Percentiles rank a stretch among this genome's conserved stretches.
These are phyloP conservation scores for Ammospiza nelsoni DNA, from an alignment of 2,113 vertebrate species.

Conservation along the genomic window DNA sequence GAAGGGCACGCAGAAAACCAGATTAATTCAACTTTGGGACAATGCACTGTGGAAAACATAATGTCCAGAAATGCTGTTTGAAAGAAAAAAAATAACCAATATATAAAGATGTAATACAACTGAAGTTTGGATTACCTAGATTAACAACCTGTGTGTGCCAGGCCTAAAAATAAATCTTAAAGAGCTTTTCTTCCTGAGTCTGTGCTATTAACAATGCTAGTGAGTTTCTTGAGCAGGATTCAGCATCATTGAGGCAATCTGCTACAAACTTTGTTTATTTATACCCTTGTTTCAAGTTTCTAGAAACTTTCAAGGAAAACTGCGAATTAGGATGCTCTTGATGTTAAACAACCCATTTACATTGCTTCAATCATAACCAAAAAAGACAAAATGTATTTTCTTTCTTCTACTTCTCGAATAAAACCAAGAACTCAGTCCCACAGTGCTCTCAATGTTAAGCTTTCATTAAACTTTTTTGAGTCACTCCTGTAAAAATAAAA, in stretches of 20 bases:
- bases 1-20: background rate
- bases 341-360: background rate
- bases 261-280: background rate
- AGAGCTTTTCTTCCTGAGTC: background rate
- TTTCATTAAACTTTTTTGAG: background rate
- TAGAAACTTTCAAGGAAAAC: background rate
- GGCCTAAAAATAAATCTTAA: background rate
- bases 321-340: background rate
- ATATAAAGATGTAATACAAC: background rate
- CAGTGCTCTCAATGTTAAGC: background rate
- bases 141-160: background rate
- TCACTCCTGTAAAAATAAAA: background rate
- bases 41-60: background rate
- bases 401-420: background rate
- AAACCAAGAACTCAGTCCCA: background rate
- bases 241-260: background rate
- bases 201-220: background rate
- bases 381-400: background rate
- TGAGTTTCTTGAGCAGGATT: background rate
- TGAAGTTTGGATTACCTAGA: background rate
- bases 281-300: background rate
- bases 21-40: background rate
- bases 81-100: background rate
- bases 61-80: background rate
- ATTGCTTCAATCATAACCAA: background rate